These are phyloP conservation scores for Atethmia centrago DNA, from an alignment of 2,888 invertebrate species.

Conservation along the genomic window DNA sequence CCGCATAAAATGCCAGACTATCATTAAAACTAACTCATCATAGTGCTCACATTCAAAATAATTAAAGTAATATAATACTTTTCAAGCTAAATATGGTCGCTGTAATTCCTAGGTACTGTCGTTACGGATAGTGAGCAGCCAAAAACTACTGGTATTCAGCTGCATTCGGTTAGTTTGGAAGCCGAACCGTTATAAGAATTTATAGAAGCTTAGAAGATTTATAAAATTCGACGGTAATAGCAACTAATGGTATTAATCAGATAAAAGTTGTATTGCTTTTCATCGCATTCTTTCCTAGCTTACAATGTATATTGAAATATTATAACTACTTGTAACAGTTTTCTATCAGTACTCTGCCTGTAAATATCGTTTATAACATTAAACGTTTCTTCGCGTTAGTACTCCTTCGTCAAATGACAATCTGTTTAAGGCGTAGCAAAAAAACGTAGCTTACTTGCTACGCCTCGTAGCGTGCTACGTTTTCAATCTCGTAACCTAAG, in stretches of 20 bases:
- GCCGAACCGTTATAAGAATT: too few species aligned
- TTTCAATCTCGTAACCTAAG: not conserved
- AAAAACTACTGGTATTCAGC: too few species aligned
- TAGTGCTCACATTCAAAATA: too few species aligned
- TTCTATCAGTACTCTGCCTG: not conserved
- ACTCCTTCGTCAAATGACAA: not conserved
- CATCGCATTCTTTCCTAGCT: not conserved
- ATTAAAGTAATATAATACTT: too few species aligned
- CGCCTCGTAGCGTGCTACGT: not conserved
- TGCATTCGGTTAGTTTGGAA: too few species aligned
- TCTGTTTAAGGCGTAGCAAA: not conserved
- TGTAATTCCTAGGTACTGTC: too few species aligned
- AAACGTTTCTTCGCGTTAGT: not conserved
- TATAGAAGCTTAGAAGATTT: not conserved
- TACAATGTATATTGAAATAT: not conserved
- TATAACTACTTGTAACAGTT: not conserved
- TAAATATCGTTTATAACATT: constrained; percentile 2
- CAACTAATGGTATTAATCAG: not conserved
- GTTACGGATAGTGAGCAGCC: too few species aligned
- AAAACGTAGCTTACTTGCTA: not conserved
- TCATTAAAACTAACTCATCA: too few species aligned
- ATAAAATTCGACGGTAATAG: too few species aligned
- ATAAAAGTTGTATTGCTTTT: not conserved
- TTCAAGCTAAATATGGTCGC: too few species aligned
- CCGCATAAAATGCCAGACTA: too few species aligned